A percentile compares a stretch with the other conserved stretches of the same genome.
phyloP scores from a whole-genome alignment of 2,888 invertebrate species.

The Alsophila aescularia region DNA sequence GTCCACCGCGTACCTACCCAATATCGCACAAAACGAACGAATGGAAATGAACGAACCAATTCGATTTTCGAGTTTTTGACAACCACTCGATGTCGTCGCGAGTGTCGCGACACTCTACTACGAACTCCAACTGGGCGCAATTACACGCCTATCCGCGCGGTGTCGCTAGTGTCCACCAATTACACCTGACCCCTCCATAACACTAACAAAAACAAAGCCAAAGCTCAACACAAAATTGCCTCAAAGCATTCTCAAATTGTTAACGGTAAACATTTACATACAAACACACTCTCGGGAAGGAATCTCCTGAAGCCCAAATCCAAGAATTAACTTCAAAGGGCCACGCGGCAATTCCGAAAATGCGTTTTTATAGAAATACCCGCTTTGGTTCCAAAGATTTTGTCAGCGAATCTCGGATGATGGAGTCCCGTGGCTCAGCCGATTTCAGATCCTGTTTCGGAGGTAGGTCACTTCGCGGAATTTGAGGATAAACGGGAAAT shows the following conservation, averaged over 20 bases:
- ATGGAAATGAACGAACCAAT: conserved; percentile 52
- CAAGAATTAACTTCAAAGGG: conserved; percentile 80
- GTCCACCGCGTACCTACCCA: conserved; percentile 30
- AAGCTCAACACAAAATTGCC: conserved; percentile 47
- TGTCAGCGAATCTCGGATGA: conserved; percentile 67
- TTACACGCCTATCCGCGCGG: conserved; percentile 54
- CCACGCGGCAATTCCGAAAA: conserved; percentile 71
- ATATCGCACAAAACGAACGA: conserved; percentile 48
- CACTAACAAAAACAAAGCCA: conserved; percentile 21
- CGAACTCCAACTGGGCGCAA: conserved; percentile 54
- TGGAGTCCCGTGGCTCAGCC: conserved; percentile 60
- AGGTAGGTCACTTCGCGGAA: conserved; percentile 58
- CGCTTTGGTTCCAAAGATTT: conserved; percentile 72
- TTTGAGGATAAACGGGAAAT: conserved; percentile 48
- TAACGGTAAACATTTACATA: conserved; percentile 57
- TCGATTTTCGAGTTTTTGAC: conserved; percentile 67
- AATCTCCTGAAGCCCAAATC: conserved; percentile 63
- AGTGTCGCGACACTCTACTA: conserved; percentile 26
- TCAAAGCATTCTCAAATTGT: conserved; percentile 56
- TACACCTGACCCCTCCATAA: conserved; percentile 40
- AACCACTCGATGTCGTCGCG: conserved; percentile 59
- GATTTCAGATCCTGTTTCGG: conserved; percentile 62
- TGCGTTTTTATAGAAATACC: conserved; percentile 80
- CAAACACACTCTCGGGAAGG: conserved; percentile 51
- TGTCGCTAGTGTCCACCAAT: conserved; percentile 52